Conservation (phyloP, 2,797 vertebrate genomes). For the Catostomus latipinnis region DNA sequence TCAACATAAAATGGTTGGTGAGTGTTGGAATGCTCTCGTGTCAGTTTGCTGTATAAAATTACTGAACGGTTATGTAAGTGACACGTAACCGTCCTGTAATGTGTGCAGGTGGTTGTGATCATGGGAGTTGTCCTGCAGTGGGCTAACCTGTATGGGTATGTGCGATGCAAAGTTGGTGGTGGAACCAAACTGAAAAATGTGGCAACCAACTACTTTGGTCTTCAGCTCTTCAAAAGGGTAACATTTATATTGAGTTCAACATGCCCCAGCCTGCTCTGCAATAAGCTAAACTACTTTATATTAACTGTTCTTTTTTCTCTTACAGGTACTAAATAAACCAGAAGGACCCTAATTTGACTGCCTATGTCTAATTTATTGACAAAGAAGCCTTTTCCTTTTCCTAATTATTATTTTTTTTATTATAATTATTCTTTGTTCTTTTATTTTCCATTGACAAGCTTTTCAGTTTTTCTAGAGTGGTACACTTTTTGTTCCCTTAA, state of each 20-base stretch:
- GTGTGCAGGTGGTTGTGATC: slow-evolving; percentile 84
- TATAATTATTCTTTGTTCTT: neutral
- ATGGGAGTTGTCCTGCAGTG: slow-evolving; percentile 92
- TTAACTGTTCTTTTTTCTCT: slow-evolving; percentile 3
- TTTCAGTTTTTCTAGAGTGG: neutral
- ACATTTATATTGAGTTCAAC: neutral
- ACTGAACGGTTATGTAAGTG: neutral
- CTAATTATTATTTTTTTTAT: neutral
- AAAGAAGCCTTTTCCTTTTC: neutral
- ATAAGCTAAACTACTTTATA: neutral
- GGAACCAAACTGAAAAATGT: slow-evolving; percentile 84
- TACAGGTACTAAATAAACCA: slow-evolving; percentile 68
- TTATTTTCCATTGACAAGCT: neutral
- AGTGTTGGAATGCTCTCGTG: slow-evolving; percentile 65
- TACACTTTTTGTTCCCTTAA: neutral
- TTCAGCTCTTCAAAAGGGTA: slow-evolving; percentile 88
- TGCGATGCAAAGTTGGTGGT: slow-evolving; percentile 89
- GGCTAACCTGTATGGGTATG: slow-evolving; percentile 91
- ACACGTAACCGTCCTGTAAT: neutral
- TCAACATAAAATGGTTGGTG: slow-evolving; percentile 95
- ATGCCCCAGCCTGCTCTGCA: neutral
- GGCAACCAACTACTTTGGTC: slow-evolving; percentile 85
- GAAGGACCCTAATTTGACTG: slow-evolving; percentile 54
- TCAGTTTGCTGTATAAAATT: neutral
- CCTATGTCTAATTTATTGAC: neutral